phyloP scores from a whole-genome alignment of 2,888 invertebrate genomes.

The Leptothorax acervorum region DNA sequence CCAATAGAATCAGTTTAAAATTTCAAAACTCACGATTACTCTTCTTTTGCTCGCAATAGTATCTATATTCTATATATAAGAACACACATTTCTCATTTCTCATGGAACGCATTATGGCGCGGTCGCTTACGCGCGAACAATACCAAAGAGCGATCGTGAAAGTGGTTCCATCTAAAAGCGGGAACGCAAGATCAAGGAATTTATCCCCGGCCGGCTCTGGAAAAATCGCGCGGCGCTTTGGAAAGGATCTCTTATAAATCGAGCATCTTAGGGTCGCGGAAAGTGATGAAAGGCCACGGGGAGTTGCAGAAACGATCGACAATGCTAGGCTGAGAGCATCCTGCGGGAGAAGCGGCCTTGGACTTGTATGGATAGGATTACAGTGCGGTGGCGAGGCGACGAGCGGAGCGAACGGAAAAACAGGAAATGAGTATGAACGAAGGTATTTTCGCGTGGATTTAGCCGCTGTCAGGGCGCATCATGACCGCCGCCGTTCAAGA shows the following conservation, averaged over 20 bases:
- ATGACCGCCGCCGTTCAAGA: conserved; percentile 48
- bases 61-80: not conserved
- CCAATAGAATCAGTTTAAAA: not conserved
- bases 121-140: conserved; percentile 55
- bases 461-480: conserved; percentile 69
- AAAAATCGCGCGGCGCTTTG: conserved; percentile 60
- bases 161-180: conserved; percentile 53
- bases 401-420: conserved; percentile 49
- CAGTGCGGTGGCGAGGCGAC: conserved; percentile 14
- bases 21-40: conserved; percentile 34
- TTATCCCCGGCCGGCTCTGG: conserved; percentile 47
- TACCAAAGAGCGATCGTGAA: conserved; percentile 39
- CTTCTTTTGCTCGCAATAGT: conserved; percentile 1
- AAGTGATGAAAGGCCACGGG: conserved; percentile 70
- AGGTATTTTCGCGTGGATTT: conserved; percentile 74
- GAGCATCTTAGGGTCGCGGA: conserved; percentile 66
- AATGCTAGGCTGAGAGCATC: conserved; percentile 63
- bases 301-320: conserved; percentile 71
- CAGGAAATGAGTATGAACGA: conserved; percentile 70
- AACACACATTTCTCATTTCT: conserved; percentile 41
- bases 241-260: conserved; percentile 67
- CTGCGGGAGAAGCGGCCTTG: conserved; percentile 54
- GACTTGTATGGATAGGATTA: conserved; percentile 72
- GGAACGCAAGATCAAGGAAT: conserved; percentile 51
- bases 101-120: conserved; percentile 34